Evolutionary conservation across 2,888 invertebrate genomes (phyloP).

Genomic region (Agonum fuliginosum): DNA sequence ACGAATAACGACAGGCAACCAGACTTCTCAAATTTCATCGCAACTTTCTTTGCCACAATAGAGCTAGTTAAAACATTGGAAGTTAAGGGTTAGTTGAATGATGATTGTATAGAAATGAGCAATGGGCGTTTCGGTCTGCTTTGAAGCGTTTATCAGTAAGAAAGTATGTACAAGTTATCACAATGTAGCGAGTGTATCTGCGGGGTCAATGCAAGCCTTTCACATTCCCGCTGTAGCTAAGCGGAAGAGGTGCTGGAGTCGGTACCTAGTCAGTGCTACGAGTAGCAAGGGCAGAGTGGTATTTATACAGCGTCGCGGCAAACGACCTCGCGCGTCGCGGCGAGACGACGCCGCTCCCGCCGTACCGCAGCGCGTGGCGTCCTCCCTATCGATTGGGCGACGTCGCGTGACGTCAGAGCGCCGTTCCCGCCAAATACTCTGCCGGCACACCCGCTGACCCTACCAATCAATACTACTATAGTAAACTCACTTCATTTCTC

Average conservation of each 20-base stretch:
- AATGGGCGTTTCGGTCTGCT: background rate
- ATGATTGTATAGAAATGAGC: too few species aligned
- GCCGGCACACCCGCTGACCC: slow-evolving; percentile 10
- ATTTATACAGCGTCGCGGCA: slow-evolving; percentile 61
- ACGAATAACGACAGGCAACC: background rate
- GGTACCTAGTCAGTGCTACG: slow-evolving; percentile 24
- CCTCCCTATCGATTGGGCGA: slow-evolving; percentile 46
- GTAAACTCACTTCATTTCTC: slow-evolving; percentile 8
- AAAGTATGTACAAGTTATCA: slow-evolving; percentile 4
- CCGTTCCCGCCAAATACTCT: slow-evolving; percentile 43
- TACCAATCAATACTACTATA: slow-evolving; percentile 31
- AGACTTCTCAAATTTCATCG: slow-evolving; percentile 20
- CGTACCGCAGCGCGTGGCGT: slow-evolving; percentile 57
- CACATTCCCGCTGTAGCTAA: slow-evolving; percentile 55
- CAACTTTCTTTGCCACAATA: slow-evolving; percentile 3
- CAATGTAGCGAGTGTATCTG: slow-evolving; percentile 13
- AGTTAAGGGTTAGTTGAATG: slow-evolving; percentile 12
- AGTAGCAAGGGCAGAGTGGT: slow-evolving; percentile 52
- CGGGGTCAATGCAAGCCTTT: slow-evolving; percentile 48
- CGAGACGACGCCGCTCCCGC: slow-evolving; percentile 65
- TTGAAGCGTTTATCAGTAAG: background rate
- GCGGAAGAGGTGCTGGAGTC: slow-evolving; percentile 49
- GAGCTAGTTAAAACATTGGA: background rate
- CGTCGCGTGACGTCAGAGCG: slow-evolving; percentile 47
- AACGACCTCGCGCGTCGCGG: slow-evolving; percentile 61